phyloP scores from a whole-genome alignment of 2,113 vertebrate genomes.

The Micromys minutus region DNA sequence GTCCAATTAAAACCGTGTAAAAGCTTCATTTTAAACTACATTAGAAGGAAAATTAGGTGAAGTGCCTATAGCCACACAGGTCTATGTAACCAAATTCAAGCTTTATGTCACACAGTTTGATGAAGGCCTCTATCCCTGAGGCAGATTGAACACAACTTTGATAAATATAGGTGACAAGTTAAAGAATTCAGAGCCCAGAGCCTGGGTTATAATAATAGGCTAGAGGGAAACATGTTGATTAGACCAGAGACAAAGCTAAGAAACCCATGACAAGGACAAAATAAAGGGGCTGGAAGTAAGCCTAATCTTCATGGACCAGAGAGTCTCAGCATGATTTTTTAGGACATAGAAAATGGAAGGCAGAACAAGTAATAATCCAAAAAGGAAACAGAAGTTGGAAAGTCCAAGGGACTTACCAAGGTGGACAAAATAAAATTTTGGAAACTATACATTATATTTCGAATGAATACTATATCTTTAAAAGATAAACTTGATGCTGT shows the following conservation, averaged over 20 bases:
- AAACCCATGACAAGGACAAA: neutral
- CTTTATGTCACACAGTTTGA: neutral
- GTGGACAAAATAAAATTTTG: neutral
- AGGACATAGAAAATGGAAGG: neutral
- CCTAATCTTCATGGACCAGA: neutral
- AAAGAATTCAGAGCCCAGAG: neutral
- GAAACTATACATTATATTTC: neutral
- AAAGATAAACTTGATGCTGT: neutral
- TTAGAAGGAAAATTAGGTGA: neutral
- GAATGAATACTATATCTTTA: neutral
- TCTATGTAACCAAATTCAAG: neutral
- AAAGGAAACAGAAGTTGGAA: neutral
- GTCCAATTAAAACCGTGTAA: neutral
- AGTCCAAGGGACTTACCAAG: neutral
- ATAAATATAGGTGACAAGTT: neutral
- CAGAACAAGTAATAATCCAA: neutral
- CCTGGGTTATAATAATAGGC: neutral
- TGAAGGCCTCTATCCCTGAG: neutral
- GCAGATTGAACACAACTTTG: neutral
- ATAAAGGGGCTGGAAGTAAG: neutral
- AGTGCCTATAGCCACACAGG: neutral
- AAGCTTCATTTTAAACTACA: conserved; percentile 21
- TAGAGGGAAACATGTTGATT: neutral
- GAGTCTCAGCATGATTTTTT: neutral
- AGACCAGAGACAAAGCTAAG: neutral